phyloP scores from a whole-genome alignment of 2,113 vertebrate genomes.

The Cygnus atratus region DNA sequence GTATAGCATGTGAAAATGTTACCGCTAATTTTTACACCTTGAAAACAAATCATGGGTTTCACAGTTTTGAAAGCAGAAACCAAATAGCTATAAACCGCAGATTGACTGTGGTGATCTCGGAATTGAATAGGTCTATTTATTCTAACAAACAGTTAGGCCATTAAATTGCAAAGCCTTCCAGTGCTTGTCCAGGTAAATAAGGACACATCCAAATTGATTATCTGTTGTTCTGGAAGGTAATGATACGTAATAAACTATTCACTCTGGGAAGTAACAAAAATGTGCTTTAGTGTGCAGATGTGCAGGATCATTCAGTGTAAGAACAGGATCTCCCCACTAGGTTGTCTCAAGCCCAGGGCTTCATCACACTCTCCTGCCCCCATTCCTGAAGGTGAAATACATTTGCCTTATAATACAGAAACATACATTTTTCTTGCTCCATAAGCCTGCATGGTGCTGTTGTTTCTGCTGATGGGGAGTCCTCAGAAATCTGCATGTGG shows the following conservation, averaged over 20 bases:
- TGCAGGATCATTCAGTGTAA: not conserved
- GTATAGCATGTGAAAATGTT: conserved; percentile 44
- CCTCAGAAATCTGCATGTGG: not conserved
- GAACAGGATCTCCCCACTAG: not conserved
- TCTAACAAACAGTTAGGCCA: conserved; percentile 55
- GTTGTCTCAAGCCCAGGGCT: not conserved
- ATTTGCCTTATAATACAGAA: not conserved
- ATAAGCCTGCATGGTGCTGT: not conserved
- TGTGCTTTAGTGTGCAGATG: not conserved
- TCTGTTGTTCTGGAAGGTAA: conserved; percentile 53
- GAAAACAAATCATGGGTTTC: conserved; percentile 49
- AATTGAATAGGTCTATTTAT: conserved; percentile 52
- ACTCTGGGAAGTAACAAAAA: conserved; percentile 41
- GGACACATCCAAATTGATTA: conserved; percentile 60
- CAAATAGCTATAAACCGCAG: conserved; percentile 46
- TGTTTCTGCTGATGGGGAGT: not conserved
- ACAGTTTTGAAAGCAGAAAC: conserved; percentile 37
- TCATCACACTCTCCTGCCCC: not conserved
- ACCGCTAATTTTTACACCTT: conserved; percentile 60
- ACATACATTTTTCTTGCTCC: not conserved
- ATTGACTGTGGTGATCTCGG: conserved; percentile 36
- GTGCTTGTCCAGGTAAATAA: conserved; percentile 69
- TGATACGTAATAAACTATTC: conserved; percentile 62
- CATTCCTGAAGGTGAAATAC: fast-evolving
- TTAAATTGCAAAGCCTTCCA: conserved; percentile 59